Evolutionary conservation across 2,888 invertebrate species (phyloP), one percentile per base, ranked within the genome.

Genomic region (Altica lythri): DNA sequence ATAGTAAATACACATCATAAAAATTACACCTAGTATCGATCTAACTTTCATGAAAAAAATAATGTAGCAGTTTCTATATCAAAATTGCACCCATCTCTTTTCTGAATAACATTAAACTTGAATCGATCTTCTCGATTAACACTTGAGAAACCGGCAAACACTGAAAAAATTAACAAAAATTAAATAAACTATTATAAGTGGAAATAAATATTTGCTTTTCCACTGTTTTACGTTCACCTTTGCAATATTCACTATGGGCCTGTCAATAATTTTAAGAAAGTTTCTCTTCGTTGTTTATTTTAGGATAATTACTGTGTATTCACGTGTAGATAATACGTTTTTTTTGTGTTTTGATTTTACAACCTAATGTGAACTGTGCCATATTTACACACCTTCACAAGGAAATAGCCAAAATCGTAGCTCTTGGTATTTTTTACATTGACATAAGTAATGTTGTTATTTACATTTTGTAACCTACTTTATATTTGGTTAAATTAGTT

Each of bases 191-290:
- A 30, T 48, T 40, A 48, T 38, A 19, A 48, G 16, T 14, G 10
- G 16, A 37, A 37, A 48, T 16, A 48, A 48, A 48, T 49, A 48
- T 48, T 48, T 48, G 19, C 18, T 38, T 29, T 40, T 30, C 13
- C 14, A 22, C 4, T 37, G 17, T 17, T 8, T 17, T 10, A 30
- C 13, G 10, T 30, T 13, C 10, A 10, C 10, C 10, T 30, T 2
- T 30, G 30, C 8, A 30, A 2, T 12, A 6, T n/a, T n/a, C n/a
- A n/a, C n/a, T n/a, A n/a, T n/a, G n/a, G n/a, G n/a, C n/a, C n/a
- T n/a, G n/a, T n/a, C n/a, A n/a, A 2, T 12, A 30, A 6, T 2
- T 30, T 30, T 30, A 13, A 13, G 4, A 12, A 30, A 6, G 13
- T 30, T 30, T 30, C 30, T 30, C 30, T 30, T 30, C 13, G 10